Evolutionary conservation across 2,113 vertebrate genomes (phyloP).

Genomic region (Scalopus aquaticus): DNA sequence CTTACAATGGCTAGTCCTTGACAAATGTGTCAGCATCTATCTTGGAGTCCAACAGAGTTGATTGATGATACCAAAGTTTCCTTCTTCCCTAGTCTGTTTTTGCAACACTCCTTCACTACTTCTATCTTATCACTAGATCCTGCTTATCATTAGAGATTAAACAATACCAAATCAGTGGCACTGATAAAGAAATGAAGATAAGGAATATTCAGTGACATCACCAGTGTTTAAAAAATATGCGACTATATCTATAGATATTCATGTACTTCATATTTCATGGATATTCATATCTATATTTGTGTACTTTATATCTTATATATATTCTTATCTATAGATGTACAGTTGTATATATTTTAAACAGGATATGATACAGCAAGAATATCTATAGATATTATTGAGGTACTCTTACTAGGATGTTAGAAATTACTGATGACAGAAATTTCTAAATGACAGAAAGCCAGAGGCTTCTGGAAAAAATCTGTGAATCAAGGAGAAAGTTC

Average conservation of each 20-base stretch:
- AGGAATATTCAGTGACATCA: not conserved
- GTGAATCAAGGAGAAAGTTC: not conserved
- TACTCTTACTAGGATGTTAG: not conserved
- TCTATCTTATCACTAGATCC: not conserved
- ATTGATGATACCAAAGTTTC: not conserved
- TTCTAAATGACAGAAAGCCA: slow-evolving; percentile 29
- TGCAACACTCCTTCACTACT: not conserved
- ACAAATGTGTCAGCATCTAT: not conserved
- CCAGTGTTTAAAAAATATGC: not conserved
- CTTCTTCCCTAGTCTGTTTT: not conserved
- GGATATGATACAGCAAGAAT: not conserved
- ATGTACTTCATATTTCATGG: not conserved
- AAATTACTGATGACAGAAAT: not conserved
- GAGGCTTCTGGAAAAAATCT: not conserved
- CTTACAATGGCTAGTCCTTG: not conserved
- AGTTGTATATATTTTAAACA: not conserved
- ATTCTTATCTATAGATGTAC: not conserved
- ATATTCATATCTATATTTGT: not conserved
- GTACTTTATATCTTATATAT: not conserved
- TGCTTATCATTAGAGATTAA: not conserved
- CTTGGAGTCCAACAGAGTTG: not conserved
- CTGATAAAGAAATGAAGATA: not conserved
- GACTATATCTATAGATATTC: not conserved
- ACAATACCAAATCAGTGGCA: not conserved
- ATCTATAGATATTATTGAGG: not conserved